These are phyloP conservation scores for Entomyzon cyanotis DNA, from an alignment of 2,113 vertebrate genomes.

Conservation along the genomic window DNA sequence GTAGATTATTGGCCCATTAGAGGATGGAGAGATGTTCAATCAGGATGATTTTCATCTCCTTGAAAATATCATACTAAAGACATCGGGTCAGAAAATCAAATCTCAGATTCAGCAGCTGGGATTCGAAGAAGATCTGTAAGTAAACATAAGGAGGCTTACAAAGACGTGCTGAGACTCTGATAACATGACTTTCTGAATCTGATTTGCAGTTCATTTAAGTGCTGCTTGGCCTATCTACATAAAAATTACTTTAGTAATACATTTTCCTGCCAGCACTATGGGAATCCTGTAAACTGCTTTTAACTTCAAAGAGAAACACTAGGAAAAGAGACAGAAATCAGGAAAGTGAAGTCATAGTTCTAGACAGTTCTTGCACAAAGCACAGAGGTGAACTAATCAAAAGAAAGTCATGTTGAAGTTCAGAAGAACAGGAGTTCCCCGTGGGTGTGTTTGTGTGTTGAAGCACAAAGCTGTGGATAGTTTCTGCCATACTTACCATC, in stretches of 20 bases:
- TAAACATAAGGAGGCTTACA: neutral
- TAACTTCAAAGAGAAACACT: neutral
- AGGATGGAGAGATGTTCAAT: constrained; percentile 91
- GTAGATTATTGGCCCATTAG: constrained; percentile 92
- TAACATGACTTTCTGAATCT: neutral
- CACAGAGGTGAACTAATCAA: neutral
- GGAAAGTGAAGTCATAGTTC: neutral
- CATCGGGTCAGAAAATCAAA: constrained; percentile 94
- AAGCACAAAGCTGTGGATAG: neutral
- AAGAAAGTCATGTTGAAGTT: neutral
- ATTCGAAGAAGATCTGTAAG: constrained; percentile 92
- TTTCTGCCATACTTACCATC: neutral
- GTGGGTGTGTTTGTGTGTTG: neutral
- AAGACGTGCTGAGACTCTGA: neutral
- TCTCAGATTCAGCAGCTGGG: constrained; percentile 87
- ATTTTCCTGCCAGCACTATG: neutral
- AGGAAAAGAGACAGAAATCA: neutral
- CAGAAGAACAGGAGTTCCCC: neutral
- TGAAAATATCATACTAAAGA: constrained; percentile 94
- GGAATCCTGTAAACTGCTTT: neutral
- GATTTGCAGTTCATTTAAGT: neutral
- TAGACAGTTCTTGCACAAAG: neutral
- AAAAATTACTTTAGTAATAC: neutral
- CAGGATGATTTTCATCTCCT: constrained; percentile 96
- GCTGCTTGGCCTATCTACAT: neutral